Conservation (phyloP, 2,797 vertebrate genomes). For the Danionella dracula region DNA sequence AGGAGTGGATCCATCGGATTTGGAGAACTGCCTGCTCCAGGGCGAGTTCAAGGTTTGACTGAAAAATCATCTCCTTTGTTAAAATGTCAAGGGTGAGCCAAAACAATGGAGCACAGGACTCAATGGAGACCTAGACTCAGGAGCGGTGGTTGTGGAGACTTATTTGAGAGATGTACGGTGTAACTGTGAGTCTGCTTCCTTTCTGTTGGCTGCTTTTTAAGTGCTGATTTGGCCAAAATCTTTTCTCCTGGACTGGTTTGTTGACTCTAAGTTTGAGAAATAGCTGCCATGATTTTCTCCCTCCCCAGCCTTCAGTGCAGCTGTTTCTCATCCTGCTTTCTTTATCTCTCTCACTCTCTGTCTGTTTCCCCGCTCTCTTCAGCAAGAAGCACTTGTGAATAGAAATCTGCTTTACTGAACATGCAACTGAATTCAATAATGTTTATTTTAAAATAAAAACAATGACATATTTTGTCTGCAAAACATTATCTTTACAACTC, state of each 20-base stretch:
- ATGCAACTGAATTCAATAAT: constrained; percentile 28
- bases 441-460: constrained; percentile 28
- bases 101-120: constrained; percentile 74
- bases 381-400: constrained; percentile 10
- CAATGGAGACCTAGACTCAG: constrained; percentile 51
- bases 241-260: background rate
- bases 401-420: constrained; percentile 44
- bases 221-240: constrained; percentile 37
- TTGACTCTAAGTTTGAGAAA: background rate
- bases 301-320: background rate
- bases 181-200: constrained; percentile 22
- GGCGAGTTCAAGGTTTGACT: constrained; percentile 68
- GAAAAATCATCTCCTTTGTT: too few species aligned
- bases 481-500: constrained; percentile 60
- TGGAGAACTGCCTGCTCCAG: constrained; percentile 70
- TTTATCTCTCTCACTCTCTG: background rate
- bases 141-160: constrained; percentile 44
- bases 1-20: constrained; percentile 65
- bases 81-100: constrained; percentile 45
- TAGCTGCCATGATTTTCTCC: background rate
- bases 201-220: background rate
- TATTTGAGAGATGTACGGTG: constrained; percentile 47
- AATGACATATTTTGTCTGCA: constrained; percentile 39
- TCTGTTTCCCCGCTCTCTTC: background rate
- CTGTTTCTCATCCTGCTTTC: background rate